Evolutionary conservation across 2,888 invertebrate species (phyloP).

Genomic region (Macrophya annulata): DNA sequence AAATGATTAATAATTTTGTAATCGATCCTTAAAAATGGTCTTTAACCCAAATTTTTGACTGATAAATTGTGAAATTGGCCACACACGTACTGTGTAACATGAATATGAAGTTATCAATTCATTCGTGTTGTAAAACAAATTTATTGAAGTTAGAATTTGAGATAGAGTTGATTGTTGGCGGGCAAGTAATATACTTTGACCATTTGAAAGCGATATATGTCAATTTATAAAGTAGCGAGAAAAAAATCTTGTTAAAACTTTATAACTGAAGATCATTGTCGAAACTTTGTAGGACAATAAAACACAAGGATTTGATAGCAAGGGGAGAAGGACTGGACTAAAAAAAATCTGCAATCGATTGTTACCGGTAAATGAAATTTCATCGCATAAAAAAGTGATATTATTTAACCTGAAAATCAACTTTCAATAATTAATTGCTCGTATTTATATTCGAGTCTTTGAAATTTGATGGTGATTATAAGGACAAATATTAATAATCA

Average conservation of each 20-base stretch:
- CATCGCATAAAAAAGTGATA: not conserved
- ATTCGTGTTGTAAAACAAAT: not conserved
- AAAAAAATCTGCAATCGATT: constrained; percentile 49
- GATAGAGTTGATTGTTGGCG: not conserved
- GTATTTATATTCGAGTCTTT: not conserved
- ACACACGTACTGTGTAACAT: not conserved
- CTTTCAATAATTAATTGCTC: not conserved
- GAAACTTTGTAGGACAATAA: constrained; percentile 43
- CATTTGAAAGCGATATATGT: not conserved
- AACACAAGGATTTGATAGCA: constrained; percentile 43
- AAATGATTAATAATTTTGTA: not conserved
- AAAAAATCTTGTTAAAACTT: not conserved
- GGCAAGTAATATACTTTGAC: not conserved
- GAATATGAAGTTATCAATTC: not conserved
- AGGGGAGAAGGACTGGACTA: constrained; percentile 22
- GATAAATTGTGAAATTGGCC: not conserved
- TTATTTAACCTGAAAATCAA: constrained; percentile 6
- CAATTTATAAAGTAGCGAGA: not conserved
- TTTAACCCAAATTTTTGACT: no score
- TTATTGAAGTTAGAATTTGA: not conserved
- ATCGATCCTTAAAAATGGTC: no score
- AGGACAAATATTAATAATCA: not conserved
- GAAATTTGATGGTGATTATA: not conserved
- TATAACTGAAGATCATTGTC: constrained; percentile 2
- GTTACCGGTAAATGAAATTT: constrained; percentile 29